These are phyloP conservation scores for Larimichthys crocea DNA, from an alignment of 2,113 vertebrate genomes.

Conservation along the genomic window DNA sequence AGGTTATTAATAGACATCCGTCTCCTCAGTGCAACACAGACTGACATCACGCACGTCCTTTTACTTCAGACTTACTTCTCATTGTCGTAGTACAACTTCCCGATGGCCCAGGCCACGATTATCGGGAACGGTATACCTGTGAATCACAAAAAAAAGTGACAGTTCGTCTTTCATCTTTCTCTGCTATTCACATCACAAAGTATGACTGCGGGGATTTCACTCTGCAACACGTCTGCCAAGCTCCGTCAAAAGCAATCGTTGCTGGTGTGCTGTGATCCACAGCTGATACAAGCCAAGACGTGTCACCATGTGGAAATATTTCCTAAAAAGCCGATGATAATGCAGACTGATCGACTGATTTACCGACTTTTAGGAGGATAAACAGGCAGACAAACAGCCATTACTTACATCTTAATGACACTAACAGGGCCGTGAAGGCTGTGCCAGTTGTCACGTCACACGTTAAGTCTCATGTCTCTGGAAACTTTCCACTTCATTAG, in stretches of 20 bases:
- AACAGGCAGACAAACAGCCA: constrained; percentile 37
- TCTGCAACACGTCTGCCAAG: constrained; percentile 48
- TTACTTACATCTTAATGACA: constrained; percentile 39
- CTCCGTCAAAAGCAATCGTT: constrained; percentile 57
- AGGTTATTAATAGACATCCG: constrained; percentile 58
- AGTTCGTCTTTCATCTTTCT: constrained; percentile 39
- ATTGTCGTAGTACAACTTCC: constrained; percentile 95
- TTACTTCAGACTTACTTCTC: constrained; percentile 88
- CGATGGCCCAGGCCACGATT: constrained; percentile 93
- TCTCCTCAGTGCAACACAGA: constrained; percentile 38
- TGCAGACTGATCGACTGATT: constrained; percentile 34
- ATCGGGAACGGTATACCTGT: constrained; percentile 95
- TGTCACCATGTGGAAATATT: constrained; percentile 34
- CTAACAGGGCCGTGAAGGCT: neutral
- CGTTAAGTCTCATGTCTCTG: constrained; percentile 10
- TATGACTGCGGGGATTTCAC: constrained; percentile 50
- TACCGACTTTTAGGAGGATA: constrained; percentile 23
- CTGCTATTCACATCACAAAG: constrained; percentile 44
- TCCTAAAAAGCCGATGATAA: constrained; percentile 49
- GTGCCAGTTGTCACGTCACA: constrained; percentile 8
- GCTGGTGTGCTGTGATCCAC: constrained; percentile 24
- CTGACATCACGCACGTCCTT: constrained; percentile 50
- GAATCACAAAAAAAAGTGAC: constrained; percentile 26
- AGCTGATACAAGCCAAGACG: constrained; percentile 46
- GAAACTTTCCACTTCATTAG: constrained; percentile 47